Conservation (phyloP, 2,113 vertebrate species). For the Syngnathus typhle region DNA sequence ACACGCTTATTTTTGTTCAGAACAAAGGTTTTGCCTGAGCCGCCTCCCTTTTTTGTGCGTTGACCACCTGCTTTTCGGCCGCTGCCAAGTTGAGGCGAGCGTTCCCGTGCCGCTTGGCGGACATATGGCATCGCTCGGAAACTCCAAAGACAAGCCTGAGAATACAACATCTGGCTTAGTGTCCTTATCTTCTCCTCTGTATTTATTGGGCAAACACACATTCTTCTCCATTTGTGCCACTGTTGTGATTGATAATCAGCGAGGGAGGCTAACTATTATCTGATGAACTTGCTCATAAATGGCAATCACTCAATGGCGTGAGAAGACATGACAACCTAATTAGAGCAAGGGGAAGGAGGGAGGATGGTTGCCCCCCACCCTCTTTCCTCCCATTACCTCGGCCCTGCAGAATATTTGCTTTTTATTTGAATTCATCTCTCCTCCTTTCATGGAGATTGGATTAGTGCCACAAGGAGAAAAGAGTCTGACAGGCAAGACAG, state of each 20-base stretch:
- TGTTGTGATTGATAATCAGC: conserved; percentile 49
- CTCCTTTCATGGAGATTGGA: conserved; percentile 42
- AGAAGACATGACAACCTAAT: conserved; percentile 64
- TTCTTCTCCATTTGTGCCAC: conserved; percentile 40
- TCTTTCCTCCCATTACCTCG: conserved; percentile 25
- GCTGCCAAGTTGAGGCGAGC: conserved; percentile 59
- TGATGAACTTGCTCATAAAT: conserved; percentile 56
- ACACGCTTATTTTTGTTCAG: conserved; percentile 37
- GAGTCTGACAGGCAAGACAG: conserved; percentile 44
- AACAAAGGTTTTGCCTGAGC: conserved; percentile 76
- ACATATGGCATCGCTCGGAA: conserved; percentile 76
- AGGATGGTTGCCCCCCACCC: conserved; percentile 36
- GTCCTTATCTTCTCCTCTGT: conserved; percentile 60
- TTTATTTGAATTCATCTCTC: conserved; percentile 43
- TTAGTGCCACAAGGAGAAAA: conserved; percentile 44
- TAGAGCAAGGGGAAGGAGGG: conserved; percentile 49
- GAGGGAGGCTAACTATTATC: conserved; percentile 54
- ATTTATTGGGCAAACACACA: conserved; percentile 33
- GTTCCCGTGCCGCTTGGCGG: conserved; percentile 66
- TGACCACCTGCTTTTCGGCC: conserved; percentile 75
- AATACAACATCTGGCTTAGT: conserved; percentile 71
- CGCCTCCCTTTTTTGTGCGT: conserved; percentile 50
- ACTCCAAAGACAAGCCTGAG: conserved; percentile 55
- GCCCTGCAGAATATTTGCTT: conserved; percentile 38
- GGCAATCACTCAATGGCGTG: conserved; percentile 51